Conservation (phyloP, 2,113 vertebrate genomes). For the Phrynosoma platyrhinos region DNA sequence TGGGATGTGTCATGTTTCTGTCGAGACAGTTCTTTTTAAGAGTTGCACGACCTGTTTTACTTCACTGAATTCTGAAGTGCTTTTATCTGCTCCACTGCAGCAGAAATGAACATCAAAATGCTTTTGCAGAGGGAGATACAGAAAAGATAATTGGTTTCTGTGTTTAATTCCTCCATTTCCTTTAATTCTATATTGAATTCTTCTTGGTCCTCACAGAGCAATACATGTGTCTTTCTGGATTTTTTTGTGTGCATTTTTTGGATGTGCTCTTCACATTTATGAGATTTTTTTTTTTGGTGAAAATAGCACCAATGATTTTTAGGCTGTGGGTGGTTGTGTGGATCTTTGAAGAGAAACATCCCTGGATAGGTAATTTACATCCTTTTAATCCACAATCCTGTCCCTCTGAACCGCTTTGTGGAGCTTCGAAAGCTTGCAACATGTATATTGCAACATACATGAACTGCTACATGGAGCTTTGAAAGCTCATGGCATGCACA, state of each 20-base stretch:
- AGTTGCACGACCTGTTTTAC: constrained; percentile 52
- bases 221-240: not conserved
- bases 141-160: constrained; percentile 35
- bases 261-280: not conserved
- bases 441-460: too few relatives aligned
- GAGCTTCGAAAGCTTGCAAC: too few relatives aligned
- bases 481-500: too few relatives aligned
- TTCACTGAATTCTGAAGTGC: constrained; percentile 36
- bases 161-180: constrained; percentile 19
- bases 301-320: too few relatives aligned
- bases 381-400: too few relatives aligned
- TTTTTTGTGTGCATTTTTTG: not conserved
- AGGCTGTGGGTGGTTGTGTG: too few relatives aligned
- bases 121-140: constrained; percentile 17
- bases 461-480: too few relatives aligned
- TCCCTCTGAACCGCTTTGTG: too few relatives aligned
- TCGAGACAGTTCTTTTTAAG: constrained; percentile 16
- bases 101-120: constrained; percentile 20
- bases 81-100: constrained; percentile 41
- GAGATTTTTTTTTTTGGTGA: too few relatives aligned
- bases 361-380: too few relatives aligned
- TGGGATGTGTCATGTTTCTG: not conserved
- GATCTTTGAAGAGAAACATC: too few relatives aligned
- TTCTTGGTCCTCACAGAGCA: not conserved
- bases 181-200: not conserved